Conservation (phyloP, 1,140 invertebrate genomes). For the Drosophila watanabei region DNA sequence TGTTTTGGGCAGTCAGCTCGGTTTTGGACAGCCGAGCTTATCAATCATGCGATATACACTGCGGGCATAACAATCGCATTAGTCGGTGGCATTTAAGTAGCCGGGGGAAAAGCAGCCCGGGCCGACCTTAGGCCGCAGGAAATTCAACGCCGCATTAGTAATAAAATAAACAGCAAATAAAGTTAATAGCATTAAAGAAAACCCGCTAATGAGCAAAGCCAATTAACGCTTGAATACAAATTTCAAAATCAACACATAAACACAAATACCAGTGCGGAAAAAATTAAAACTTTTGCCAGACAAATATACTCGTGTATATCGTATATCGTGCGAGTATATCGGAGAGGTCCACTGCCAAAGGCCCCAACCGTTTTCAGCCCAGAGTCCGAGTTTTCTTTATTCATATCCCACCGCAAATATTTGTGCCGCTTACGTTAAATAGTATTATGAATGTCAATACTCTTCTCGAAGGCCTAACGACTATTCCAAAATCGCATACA, state of each 20-base stretch:
- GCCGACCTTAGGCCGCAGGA: constrained; percentile 65
- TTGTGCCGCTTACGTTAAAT: constrained; percentile 42
- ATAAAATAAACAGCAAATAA: constrained; percentile 83
- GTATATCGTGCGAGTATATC: neutral
- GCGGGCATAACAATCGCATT: constrained; percentile 78
- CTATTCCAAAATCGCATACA: neutral
- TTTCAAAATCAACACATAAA: constrained; percentile 75
- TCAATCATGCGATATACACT: constrained; percentile 50
- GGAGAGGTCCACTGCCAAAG: constrained; percentile 32
- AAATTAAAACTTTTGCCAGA: constrained; percentile 43
- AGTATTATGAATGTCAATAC: constrained; percentile 42
- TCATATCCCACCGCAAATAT: constrained; percentile 50
- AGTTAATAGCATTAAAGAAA: constrained; percentile 81
- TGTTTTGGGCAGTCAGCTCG: constrained; percentile 31
- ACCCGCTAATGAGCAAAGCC: constrained; percentile 79
- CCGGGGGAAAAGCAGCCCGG: constrained; percentile 1
- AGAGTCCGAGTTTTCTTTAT: constrained; percentile 58
- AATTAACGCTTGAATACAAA: constrained; percentile 80
- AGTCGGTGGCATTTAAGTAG: constrained; percentile 37
- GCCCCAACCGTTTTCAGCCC: constrained; percentile 11
- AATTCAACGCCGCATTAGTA: constrained; percentile 76
- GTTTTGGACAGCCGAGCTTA: constrained; percentile 36
- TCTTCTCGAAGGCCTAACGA: neutral
- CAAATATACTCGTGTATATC: neutral
- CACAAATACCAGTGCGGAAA: constrained; percentile 23